These are phyloP conservation scores for Caiman crocodilus DNA, from an alignment of 2,797 vertebrate species.

Conservation along the genomic window DNA sequence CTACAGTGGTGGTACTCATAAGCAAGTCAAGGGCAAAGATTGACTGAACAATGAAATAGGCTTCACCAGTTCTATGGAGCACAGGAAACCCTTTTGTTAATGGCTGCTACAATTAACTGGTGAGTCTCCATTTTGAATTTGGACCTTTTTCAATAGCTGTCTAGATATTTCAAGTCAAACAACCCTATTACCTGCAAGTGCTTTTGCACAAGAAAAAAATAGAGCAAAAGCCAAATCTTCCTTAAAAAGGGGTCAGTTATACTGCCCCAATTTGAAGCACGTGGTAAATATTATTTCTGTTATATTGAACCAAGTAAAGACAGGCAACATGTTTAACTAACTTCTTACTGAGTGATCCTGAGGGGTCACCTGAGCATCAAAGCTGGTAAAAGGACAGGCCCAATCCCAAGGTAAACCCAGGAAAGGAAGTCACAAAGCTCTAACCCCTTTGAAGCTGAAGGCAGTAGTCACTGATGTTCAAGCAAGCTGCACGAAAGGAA, in stretches of 20 bases:
- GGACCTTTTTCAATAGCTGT: background rate
- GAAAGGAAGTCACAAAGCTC: background rate
- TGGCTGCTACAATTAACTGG: background rate
- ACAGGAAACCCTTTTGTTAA: background rate
- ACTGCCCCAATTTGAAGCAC: background rate
- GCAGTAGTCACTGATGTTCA: background rate
- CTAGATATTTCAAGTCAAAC: background rate
- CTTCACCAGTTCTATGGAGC: background rate
- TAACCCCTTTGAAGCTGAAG: background rate
- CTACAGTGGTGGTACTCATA: background rate
- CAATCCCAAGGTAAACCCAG: background rate
- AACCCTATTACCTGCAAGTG: background rate
- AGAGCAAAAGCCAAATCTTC: background rate
- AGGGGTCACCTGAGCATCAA: background rate
- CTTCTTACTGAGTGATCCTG: background rate
- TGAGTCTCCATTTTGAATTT: background rate
- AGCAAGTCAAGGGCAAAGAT: background rate
- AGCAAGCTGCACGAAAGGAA: background rate
- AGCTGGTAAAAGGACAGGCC: background rate
- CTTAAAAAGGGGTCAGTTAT: background rate
- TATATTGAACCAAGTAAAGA: background rate
- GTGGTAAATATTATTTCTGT: background rate
- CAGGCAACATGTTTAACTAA: background rate
- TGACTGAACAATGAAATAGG: background rate
- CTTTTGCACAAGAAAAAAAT: background rate